A percentile compares a stretch with the other conserved stretches of the same genome.
Conservation (phyloP, 2,113 vertebrate species). For the Grammomys surdaster region DNA sequence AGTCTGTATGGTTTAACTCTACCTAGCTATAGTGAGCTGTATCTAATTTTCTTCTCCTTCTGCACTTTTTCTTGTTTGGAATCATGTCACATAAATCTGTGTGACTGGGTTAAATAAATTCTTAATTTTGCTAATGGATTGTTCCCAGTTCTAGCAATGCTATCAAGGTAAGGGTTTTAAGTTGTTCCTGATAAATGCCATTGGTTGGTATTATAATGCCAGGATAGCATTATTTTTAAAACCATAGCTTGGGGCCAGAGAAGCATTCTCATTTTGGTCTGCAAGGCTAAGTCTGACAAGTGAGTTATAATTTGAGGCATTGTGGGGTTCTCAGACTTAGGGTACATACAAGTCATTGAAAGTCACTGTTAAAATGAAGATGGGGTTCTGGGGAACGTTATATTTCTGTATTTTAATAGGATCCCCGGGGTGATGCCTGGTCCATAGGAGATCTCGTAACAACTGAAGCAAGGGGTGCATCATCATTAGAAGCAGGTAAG, state of each 20-base stretch:
- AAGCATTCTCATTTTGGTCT: neutral
- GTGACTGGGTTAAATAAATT: constrained; percentile 9
- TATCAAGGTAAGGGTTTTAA: neutral
- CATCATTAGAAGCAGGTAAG: neutral
- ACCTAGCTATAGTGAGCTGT: neutral
- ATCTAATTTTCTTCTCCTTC: neutral
- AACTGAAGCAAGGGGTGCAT: neutral
- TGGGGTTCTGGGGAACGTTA: neutral
- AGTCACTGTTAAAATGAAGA: neutral
- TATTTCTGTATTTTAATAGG: neutral
- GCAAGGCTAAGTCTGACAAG: neutral
- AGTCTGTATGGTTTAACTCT: neutral
- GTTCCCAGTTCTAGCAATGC: neutral
- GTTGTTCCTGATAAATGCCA: neutral
- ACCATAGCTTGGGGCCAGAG: neutral
- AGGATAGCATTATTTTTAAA: neutral
- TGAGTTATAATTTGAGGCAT: neutral
- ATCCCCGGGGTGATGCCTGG: neutral
- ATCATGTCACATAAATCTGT: neutral
- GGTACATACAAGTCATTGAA: neutral
- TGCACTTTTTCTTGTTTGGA: neutral
- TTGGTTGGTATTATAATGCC: neutral
- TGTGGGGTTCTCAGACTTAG: neutral
- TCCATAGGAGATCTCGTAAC: neutral
- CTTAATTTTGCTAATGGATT: neutral